Conservation (phyloP, 2,888 invertebrate genomes). For the Eulithis prunata region DNA sequence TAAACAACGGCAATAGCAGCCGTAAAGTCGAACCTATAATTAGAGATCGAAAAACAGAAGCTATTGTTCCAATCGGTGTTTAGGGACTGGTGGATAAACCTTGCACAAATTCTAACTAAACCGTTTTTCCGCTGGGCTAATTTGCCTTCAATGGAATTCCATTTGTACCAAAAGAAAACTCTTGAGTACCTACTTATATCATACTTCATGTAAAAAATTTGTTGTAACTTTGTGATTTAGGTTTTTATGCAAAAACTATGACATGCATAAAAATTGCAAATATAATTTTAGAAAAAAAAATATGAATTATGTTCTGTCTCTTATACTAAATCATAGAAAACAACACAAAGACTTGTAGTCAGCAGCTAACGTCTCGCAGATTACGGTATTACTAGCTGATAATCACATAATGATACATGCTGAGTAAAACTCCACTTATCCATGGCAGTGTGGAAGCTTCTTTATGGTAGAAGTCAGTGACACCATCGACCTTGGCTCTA, state of each 20-base stretch:
- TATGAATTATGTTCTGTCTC: no score
- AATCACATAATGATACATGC: slow-evolving; percentile 7
- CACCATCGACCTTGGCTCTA: slow-evolving; percentile 61
- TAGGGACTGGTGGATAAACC: slow-evolving; percentile 24
- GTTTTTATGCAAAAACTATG: no score
- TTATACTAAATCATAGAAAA: not conserved
- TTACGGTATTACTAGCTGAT: slow-evolving; percentile 21
- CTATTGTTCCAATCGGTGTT: slow-evolving; percentile 37
- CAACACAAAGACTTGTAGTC: not conserved
- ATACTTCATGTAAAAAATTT: no score
- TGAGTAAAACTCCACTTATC: slow-evolving; percentile 14
- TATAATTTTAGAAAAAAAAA: no score
- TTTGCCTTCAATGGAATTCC: not conserved
- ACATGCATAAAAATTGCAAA: no score
- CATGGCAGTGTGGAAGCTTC: not conserved
- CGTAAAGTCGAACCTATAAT: slow-evolving; percentile 33
- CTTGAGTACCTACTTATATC: no score
- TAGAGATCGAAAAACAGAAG: slow-evolving; percentile 40
- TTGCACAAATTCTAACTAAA: slow-evolving; percentile 26
- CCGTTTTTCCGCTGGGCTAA: slow-evolving; percentile 23
- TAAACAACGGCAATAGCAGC: slow-evolving; percentile 27
- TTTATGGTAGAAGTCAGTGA: slow-evolving; percentile 44
- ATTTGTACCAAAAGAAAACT: not conserved
- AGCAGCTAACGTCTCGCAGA: not conserved
- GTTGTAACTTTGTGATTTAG: no score